These are phyloP conservation scores for Steinernema hermaphroditum DNA, from an alignment of 2,888 invertebrate species.

Conservation along the genomic window DNA sequence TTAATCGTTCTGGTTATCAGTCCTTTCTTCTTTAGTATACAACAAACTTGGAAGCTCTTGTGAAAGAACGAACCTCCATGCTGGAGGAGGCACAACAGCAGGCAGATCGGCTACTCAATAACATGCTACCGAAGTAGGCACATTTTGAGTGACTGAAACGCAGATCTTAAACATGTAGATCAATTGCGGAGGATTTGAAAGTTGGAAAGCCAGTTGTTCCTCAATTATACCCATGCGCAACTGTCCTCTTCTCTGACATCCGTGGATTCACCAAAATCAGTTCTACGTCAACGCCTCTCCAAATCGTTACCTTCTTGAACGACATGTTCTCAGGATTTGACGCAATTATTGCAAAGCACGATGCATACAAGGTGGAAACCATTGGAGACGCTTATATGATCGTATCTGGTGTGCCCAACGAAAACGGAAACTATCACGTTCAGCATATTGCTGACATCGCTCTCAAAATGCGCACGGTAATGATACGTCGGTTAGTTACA, in stretches of 20 bases:
- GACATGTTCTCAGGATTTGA: conserved; percentile 66
- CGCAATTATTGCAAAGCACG: conserved; percentile 65
- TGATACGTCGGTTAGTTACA: neutral
- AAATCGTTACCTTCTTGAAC: conserved; percentile 65
- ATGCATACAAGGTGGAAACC: conserved; percentile 63
- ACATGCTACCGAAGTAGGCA: conserved; percentile 61
- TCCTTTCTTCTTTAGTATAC: conserved; percentile 48
- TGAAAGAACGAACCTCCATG: conserved; percentile 61
- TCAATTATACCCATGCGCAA: conserved; percentile 63
- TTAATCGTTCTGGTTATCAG: conserved; percentile 38
- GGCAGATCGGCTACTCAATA: conserved; percentile 63
- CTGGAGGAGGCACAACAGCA: conserved; percentile 65
- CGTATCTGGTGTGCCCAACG: conserved; percentile 64
- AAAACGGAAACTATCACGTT: conserved; percentile 64
- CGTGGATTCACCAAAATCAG: conserved; percentile 63
- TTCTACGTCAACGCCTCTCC: conserved; percentile 64
- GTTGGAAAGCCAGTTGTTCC: conserved; percentile 63
- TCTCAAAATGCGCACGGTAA: conserved; percentile 62
- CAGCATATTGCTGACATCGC: conserved; percentile 65
- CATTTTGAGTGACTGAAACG: neutral
- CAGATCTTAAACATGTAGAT: conserved; percentile 40
- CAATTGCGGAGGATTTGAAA: conserved; percentile 64
- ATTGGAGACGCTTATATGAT: conserved; percentile 66
- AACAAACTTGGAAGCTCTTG: conserved; percentile 61
- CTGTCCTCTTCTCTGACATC: conserved; percentile 64